Evolutionary conservation across 2,113 vertebrate genomes (phyloP).

Genomic region (Rissa tridactyla): DNA sequence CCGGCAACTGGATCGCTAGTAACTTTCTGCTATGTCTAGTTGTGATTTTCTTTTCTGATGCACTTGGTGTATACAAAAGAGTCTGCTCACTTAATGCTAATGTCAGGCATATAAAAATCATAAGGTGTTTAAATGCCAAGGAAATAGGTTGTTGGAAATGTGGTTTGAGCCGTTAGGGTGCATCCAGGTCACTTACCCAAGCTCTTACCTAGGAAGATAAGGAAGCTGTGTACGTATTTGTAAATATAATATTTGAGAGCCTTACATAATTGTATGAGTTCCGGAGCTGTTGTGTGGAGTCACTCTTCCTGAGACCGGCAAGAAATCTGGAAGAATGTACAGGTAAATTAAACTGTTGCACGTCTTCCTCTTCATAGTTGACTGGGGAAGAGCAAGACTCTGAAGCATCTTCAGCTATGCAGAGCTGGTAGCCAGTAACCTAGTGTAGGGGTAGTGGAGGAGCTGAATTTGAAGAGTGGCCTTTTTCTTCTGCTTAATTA

Average conservation of each 20-base stretch:
- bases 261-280: rapidly evolving
- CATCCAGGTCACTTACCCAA: background rate
- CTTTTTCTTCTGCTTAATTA: background rate
- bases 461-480: background rate
- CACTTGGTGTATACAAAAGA: background rate
- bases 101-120: background rate
- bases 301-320: background rate
- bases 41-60: background rate
- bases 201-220: background rate
- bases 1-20: background rate
- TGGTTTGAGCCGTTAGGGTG: background rate
- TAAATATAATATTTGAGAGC: background rate
- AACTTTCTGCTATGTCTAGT: background rate
- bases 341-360: background rate
- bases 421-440: background rate
- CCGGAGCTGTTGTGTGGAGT: background rate
- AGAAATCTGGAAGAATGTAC: background rate
- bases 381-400: background rate
- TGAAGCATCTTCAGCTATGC: background rate
- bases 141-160: background rate
- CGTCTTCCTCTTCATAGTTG: background rate
- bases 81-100: background rate
- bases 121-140: background rate
- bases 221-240: rapidly evolving
- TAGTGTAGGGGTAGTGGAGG: background rate